Evolutionary conservation across 2,888 invertebrate species (phyloP).

Genomic region (Sinohyriopsis cumingii): DNA sequence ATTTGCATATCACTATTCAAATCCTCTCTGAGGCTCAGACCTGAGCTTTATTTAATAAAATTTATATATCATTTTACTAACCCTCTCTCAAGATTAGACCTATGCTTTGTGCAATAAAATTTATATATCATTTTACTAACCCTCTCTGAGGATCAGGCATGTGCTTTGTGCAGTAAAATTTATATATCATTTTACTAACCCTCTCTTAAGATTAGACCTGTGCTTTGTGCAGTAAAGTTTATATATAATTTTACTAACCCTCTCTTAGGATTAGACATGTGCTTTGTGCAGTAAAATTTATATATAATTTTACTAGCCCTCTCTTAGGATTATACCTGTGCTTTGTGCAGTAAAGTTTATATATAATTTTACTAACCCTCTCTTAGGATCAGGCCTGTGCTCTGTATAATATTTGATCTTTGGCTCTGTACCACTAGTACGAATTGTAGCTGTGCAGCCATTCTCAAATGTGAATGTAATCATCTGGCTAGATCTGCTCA

Average conservation of each 20-base stretch:
- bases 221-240: too few species aligned
- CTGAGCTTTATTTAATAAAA: constrained; percentile 90
- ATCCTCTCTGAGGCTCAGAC: constrained; percentile 63
- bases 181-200: constrained; percentile 68
- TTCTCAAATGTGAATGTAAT: constrained; percentile 92
- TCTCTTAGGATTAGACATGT: too few species aligned
- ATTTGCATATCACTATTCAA: constrained; percentile 11
- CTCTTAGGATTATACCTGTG: too few species aligned
- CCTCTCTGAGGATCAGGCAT: constrained; percentile 50
- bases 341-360: too few species aligned
- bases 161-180: constrained; percentile 93
- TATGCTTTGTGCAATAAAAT: too few species aligned
- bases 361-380: constrained; percentile 49
- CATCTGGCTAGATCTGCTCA: constrained; percentile 83
- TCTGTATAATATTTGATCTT: constrained; percentile 98
- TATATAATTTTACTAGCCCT: constrained; percentile 11
- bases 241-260: too few species aligned
- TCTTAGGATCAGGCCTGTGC: constrained; percentile 61
- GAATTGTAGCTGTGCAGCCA: constrained; percentile 88
- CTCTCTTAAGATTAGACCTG: too few species aligned
- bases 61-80: constrained; percentile 74
- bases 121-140: too few species aligned
- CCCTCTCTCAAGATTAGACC: too few species aligned
- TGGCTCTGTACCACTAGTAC: constrained; percentile 99
- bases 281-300: too few species aligned